These are phyloP conservation scores for Pristionchus exspectatus DNA, from an alignment of 2,888 invertebrate species.

Conservation along the genomic window DNA sequence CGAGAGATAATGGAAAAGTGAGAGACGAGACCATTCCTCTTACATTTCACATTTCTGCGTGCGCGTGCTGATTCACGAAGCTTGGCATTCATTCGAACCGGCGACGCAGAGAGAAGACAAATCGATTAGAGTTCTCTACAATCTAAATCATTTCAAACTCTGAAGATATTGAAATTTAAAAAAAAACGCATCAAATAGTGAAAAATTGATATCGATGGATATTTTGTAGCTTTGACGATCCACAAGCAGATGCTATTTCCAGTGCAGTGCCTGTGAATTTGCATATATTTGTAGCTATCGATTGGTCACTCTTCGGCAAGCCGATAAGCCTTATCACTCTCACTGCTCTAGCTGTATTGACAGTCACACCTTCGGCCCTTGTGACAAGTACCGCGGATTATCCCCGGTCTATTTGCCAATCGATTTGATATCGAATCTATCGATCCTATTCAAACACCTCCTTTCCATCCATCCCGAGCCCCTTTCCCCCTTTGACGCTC, in stretches of 20 bases:
- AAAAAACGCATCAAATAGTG: too few relatives aligned
- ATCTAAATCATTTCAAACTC: too few relatives aligned
- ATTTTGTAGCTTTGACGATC: background rate
- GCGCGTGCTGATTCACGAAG: too few relatives aligned
- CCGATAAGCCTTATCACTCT: constrained; percentile 17
- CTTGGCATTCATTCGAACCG: too few relatives aligned
- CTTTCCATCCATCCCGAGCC: background rate
- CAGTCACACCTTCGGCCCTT: background rate
- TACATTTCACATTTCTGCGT: background rate
- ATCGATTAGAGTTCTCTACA: too few relatives aligned
- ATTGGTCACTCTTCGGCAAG: background rate
- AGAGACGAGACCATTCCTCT: background rate
- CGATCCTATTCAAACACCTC: constrained; percentile 41
- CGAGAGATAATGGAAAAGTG: too few relatives aligned
- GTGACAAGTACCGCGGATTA: constrained; percentile 4
- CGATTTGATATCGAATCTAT: constrained; percentile 15
- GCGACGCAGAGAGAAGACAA: too few relatives aligned
- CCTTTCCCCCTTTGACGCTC: background rate
- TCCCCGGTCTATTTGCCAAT: constrained; percentile 27
- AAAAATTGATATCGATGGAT: too few relatives aligned
- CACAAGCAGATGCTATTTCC: background rate
- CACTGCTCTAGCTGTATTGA: background rate
- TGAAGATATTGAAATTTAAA: too few relatives aligned
- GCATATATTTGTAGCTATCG: background rate
- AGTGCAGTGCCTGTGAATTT: background rate